Percentiles rank a stretch among this genome's conserved stretches.
Conservation (phyloP, 2,797 vertebrate genomes). For the Hemibagrus guttatus region DNA sequence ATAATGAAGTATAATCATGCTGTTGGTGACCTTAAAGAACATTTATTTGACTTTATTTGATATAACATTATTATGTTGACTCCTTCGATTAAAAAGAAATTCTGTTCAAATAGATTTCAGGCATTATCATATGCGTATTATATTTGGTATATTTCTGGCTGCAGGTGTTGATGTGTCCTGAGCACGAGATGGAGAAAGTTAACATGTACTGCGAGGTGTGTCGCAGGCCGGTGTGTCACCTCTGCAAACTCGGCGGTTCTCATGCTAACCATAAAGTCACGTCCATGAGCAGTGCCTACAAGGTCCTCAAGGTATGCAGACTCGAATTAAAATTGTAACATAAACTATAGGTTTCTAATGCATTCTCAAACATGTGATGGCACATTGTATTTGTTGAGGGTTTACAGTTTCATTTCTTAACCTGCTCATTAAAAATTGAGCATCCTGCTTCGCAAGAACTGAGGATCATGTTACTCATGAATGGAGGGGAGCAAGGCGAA, state of each 20-base stretch:
- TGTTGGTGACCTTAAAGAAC: not conserved
- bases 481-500: not conserved
- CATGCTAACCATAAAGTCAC: slow-evolving; percentile 96
- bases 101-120: not conserved
- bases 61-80: not conserved
- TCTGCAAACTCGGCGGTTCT: slow-evolving; percentile 91
- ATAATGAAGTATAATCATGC: not conserved
- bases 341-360: no score
- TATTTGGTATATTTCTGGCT: not conserved
- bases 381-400: not conserved
- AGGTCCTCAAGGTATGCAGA: slow-evolving; percentile 90
- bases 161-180: slow-evolving; percentile 96
- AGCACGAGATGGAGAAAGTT: slow-evolving; percentile 96
- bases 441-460: slow-evolving; percentile 22
- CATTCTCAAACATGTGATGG: not conserved
- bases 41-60: no score
- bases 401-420: not conserved
- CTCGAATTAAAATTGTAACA: not conserved
- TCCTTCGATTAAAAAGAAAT: not conserved
- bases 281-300: slow-evolving; percentile 95
- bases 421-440: slow-evolving; percentile 62
- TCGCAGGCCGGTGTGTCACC: slow-evolving; percentile 91
- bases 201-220: slow-evolving; percentile 99
- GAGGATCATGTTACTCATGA: slow-evolving; percentile 27
- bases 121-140: no score